Base-by-base conservation (phyloP, 2,797 vertebrate species). In the Cygnus olor region DNA sequence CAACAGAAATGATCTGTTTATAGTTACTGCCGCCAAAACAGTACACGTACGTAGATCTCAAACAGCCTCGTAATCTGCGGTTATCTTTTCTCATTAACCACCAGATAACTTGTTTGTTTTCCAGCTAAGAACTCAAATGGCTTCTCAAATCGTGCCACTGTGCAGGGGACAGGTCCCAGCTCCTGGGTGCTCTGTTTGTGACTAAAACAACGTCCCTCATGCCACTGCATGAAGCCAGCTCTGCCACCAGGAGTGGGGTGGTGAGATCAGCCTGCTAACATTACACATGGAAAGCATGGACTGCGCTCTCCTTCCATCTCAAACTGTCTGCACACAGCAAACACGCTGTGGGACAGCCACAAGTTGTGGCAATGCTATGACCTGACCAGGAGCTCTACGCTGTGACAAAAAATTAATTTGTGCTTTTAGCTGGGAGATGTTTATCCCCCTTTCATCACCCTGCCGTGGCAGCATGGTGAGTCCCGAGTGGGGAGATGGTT, bases 21-120 rank as follows among this genome's bases (percentile, higher is more conserved):
- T 88, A 78, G 90, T 89, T 94, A 90, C 69, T 96, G 76, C 89
- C 81, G 88, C 94, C 94, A 95, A 94, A 96, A 95, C 84, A 90
- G 34, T 74, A 11, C 40, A 64, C 20, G 57, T 85, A 78, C 0
- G 0, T 78, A 85, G 84, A 80, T 93, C 53, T 92, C 90, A 80
- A 73, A 73, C 61, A 89, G 65, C 28, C 40, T 74, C 6, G 11
- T 65, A 87, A 95, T 92, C 84, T 7, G 0, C 68, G 74, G 68
- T 69, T 96, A 93, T 95, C 84, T 95, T 76, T 89, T 71, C 69
- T 8, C 9, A 11, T 56, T 71, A 71, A 24, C 38, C 36, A 32
- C 42, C 53, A 54, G 30, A 54, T 71, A 32, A 8, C 47, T 1
- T 85, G 56, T 87, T 93, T 94, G 63, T 53, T 81, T 91, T 92